Base-by-base conservation (phyloP, 1,140 invertebrate species). In the Adelges cooleyi region DNA sequence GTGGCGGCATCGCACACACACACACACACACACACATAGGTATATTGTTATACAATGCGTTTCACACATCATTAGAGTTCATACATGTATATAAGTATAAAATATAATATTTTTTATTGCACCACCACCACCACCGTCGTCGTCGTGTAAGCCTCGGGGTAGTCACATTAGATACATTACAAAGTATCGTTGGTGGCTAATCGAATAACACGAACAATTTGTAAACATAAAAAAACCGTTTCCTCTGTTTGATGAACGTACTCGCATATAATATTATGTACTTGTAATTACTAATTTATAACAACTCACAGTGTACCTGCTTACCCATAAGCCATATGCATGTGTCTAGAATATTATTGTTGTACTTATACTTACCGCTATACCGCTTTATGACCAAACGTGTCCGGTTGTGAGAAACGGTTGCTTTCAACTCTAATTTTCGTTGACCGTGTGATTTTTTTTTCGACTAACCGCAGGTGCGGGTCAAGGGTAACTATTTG, bases 61-160 rank as follows among this genome's bases (percentile, higher is more conserved):
- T 59, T 46, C 54, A 59, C 54, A 46, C 54, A 46, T 59, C 54
- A 59, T 59, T 59, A 59, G 54, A 38, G 40, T 46, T 25, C 42
- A 23, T 3, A 33, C 17, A 10, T 2, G 3, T 18, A 18, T 48
- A 48, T 48, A 20, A 20, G 2, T 20, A 59, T 46, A 27, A 46
- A 38, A 13, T 13, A 38, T 38, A 38, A 38, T 13, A 38, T 8
- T 38, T 38, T 8, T 38, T 38, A 13, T 38, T 38, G 36, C 6
- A 13, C 36, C 6, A 38, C 36, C 36, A 38, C 13, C 36, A 8
- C 6, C 6, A 6, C 36, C 6, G 6, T 38, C n/a, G n/a, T 11
- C 15, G n/a, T 4, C 40, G 4, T 44, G 40, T 33, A 20, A 9
- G 51, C 52, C 36, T 40, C 33, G 8, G 52, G 52, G 29, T 17